Percentiles rank a stretch among this genome's conserved stretches.
Evolutionary conservation across 1,140 invertebrate genomes (phyloP).

Genomic region (Zaprionus lachaisei): DNA sequence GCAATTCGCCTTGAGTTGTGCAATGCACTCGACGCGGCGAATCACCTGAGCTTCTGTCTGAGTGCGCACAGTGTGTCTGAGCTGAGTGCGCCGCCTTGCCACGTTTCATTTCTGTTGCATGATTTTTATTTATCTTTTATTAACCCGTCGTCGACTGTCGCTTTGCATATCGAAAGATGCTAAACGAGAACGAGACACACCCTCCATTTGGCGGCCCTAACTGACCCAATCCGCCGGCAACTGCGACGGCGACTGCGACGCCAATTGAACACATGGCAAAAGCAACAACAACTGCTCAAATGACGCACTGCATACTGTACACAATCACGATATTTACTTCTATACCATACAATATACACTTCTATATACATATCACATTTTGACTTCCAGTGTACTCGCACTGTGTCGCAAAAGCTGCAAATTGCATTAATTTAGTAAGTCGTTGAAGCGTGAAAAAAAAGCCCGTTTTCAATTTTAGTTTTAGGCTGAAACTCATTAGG

Average conservation of each 20-base stretch:
- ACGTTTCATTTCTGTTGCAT: conserved; percentile 63
- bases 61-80: conserved; percentile 5
- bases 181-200: conserved; percentile 37
- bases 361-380: background rate
- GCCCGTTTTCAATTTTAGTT: background rate
- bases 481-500: conserved; percentile 1
- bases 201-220: conserved; percentile 26
- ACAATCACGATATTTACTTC: background rate
- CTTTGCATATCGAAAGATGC: conserved; percentile 21
- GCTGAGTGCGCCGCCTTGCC: conserved; percentile 19
- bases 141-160: background rate
- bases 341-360: background rate
- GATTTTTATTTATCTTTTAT: conserved; percentile 33
- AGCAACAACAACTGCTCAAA: conserved; percentile 45
- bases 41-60: conserved; percentile 28
- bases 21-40: background rate
- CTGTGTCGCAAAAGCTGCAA: conserved; percentile 22
- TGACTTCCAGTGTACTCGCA: conserved; percentile 18
- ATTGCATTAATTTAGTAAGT: conserved; percentile 31
- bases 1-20: background rate
- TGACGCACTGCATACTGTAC: conserved; percentile 56
- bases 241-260: background rate
- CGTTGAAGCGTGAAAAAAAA: conserved; percentile 19
- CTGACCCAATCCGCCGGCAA: conserved; percentile 10
- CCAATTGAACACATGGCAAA: conserved; percentile 35